Percentiles rank a stretch among this genome's conserved stretches.
These are phyloP conservation scores for Xestia sexstrigata DNA, from an alignment of 2,888 invertebrate species.

Conservation along the genomic window DNA sequence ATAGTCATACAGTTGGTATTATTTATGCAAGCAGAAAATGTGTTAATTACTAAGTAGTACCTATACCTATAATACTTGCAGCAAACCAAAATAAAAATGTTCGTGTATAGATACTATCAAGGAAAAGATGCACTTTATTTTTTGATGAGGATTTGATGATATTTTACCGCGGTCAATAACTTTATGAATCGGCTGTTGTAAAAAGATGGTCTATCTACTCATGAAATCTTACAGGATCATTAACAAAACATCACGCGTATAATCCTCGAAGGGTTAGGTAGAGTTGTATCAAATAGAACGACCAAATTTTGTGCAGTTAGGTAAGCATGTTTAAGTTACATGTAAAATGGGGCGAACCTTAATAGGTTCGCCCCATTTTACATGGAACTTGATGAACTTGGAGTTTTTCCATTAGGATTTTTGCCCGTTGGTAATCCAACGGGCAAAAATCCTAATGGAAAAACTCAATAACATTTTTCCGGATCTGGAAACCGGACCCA, in stretches of 20 bases:
- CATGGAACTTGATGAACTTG: too few relatives aligned
- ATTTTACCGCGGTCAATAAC: neutral
- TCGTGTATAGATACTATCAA: neutral
- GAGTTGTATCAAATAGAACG: neutral
- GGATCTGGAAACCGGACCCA: neutral
- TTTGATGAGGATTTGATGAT: neutral
- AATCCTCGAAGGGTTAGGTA: neutral
- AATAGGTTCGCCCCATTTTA: too few relatives aligned
- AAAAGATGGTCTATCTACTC: neutral
- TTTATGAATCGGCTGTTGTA: neutral
- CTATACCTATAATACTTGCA: too few relatives aligned
- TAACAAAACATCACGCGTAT: neutral
- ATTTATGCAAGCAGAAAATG: neutral
- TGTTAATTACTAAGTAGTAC: neutral
- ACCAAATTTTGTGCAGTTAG: neutral
- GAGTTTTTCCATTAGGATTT: too few relatives aligned
- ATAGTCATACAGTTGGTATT: neutral
- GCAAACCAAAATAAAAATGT: neutral
- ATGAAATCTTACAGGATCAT: neutral
- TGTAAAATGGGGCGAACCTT: neutral
- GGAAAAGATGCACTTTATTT: too few relatives aligned
- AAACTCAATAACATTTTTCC: too few relatives aligned
- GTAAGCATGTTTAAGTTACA: neutral
- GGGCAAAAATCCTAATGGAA: too few relatives aligned
- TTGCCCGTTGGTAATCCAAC: too few relatives aligned